Percentiles rank a stretch among this genome's conserved stretches.
These are phyloP conservation scores for Tachypleus tridentatus DNA, from an alignment of 1,140 invertebrate genomes.

Conservation along the genomic window DNA sequence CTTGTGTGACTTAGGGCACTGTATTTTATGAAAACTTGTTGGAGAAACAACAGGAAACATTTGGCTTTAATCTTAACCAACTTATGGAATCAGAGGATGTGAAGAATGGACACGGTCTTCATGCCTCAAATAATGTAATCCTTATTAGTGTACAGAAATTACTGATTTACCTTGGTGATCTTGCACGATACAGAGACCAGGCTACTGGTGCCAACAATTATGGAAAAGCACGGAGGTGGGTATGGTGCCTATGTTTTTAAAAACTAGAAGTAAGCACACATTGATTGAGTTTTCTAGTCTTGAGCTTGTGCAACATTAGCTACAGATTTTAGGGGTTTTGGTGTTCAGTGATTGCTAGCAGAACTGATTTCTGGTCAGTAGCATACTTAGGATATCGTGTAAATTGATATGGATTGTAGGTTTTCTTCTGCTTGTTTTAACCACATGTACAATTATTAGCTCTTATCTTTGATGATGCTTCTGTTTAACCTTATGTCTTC, in stretches of 20 bases:
- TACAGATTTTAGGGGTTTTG: too few relatives aligned
- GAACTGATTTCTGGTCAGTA: too few relatives aligned
- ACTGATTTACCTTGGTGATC: slow-evolving; percentile 77
- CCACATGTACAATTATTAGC: too few relatives aligned
- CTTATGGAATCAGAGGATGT: slow-evolving; percentile 32
- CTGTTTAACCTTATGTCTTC: too few relatives aligned
- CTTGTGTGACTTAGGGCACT: slow-evolving; percentile 41
- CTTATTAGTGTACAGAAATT: slow-evolving; percentile 74
- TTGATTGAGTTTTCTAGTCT: too few relatives aligned
- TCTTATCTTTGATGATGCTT: too few relatives aligned
- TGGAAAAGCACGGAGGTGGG: slow-evolving; percentile 55
- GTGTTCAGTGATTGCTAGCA: too few relatives aligned
- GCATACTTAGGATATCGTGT: too few relatives aligned
- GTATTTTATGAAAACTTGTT: slow-evolving; percentile 64
- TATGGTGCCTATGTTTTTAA: neutral
- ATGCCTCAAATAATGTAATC: slow-evolving; percentile 56
- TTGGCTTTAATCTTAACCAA: slow-evolving; percentile 54
- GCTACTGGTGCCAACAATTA: slow-evolving; percentile 64
- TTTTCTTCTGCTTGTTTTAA: too few relatives aligned
- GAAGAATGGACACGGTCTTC: slow-evolving; percentile 39
- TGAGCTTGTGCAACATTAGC: too few relatives aligned
- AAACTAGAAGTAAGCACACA: too few relatives aligned
- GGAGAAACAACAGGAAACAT: slow-evolving; percentile 54
- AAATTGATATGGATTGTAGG: too few relatives aligned
- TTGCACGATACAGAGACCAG: slow-evolving; percentile 77